Evolutionary conservation across 2,797 vertebrate species (phyloP), one percentile per base, ranked within the genome.

Genomic region (Falco biarmicus): DNA sequence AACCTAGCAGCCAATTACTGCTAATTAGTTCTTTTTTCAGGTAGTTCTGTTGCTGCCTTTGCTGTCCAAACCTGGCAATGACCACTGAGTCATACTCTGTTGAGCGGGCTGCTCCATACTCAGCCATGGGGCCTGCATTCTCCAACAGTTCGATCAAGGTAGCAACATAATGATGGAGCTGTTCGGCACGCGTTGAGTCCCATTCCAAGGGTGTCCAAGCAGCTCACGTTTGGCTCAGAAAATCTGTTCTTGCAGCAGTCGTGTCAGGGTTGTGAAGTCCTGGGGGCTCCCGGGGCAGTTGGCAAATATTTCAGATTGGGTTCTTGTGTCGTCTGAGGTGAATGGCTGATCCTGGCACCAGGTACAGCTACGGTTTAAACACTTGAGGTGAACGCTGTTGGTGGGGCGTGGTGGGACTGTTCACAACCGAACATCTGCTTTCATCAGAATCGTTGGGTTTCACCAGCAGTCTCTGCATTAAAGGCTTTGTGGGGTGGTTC

Each of bases 111-210:
- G 47, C 63, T 93, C 31, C 9, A 2, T 34, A 7, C 37, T 73
- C 63, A 39, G 51, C 45, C 26, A 15, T n/a, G 54, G 20, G 11
- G 43, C 43, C 63, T 68, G 60, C 0, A 3, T 37, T 60, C 47
- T 91, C 37, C 68, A 41, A 8, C 24, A 60, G 50, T 83, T 51
- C 61, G 13, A 37, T 60, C 28, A 51, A 45, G 47, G 64, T 83
- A 70, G 24, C 64, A 45, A 3, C 3, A 0, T 9, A 26, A n/a
- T 43, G 77, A 6, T 0, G 0, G 37, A 57, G 37, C 48, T 41
- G 14, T 82, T 63, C 8, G 64, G 60, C 85, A 13, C 75, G 54
- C 4, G 1, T 10, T 24, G 56, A 66, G 39, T 88, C 50, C 39
- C 59, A 24, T 15, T 59, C 20, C 59, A 34, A 0, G 11, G 17